phyloP scores from a whole-genome alignment of 2,113 vertebrate genomes.

The Chrysochloris asiatica region DNA sequence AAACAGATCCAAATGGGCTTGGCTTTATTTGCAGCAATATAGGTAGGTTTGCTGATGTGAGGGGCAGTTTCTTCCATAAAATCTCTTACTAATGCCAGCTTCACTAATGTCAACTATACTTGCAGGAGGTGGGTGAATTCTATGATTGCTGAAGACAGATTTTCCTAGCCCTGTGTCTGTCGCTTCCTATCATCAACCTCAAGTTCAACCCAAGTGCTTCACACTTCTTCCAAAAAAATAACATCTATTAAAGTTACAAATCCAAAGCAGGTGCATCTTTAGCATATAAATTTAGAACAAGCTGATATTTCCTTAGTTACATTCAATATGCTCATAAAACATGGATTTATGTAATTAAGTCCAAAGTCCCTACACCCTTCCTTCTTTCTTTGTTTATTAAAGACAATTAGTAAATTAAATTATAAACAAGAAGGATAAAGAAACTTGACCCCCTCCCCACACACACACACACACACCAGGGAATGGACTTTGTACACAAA shows the following conservation, averaged over 20 bases:
- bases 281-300: slow-evolving; percentile 42
- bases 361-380: slow-evolving; percentile 21
- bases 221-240: slow-evolving; percentile 28
- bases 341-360: slow-evolving; percentile 3
- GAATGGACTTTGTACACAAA: slow-evolving; percentile 64
- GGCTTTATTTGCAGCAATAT: background rate
- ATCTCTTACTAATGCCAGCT: background rate
- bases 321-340: slow-evolving; percentile 56
- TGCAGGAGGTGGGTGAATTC: background rate
- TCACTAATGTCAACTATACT: no score
- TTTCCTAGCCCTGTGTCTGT: background rate
- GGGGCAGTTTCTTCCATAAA: background rate
- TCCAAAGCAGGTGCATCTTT: slow-evolving; percentile 64
- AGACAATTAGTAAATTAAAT: slow-evolving; percentile 64
- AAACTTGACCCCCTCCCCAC: slow-evolving; percentile 59
- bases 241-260: slow-evolving; percentile 62
- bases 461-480: no score
- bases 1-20: background rate
- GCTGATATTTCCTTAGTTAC: slow-evolving; percentile 58
- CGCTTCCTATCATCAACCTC: background rate
- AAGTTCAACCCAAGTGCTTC: background rate
- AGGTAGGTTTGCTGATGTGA: background rate
- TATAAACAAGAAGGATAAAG: slow-evolving; percentile 63
- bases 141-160: background rate
- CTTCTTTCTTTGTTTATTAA: no score